Percentiles rank a stretch among this genome's conserved stretches.
These are phyloP conservation scores for Spodoptera exigua DNA, from an alignment of 2,888 invertebrate species.

Conservation along the genomic window DNA sequence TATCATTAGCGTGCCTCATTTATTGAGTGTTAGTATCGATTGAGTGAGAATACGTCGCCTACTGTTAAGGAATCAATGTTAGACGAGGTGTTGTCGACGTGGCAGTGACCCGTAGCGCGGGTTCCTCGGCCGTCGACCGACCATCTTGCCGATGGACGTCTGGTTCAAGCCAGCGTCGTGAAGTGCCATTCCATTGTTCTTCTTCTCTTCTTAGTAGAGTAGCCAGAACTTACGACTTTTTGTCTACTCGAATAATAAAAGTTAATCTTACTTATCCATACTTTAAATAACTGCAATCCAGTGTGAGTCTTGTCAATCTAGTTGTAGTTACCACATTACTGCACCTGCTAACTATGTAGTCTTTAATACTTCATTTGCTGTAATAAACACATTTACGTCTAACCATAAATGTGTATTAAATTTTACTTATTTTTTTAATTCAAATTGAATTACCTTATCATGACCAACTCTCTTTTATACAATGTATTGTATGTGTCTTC, in stretches of 20 bases:
- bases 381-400: slow-evolving; percentile 24
- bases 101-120: slow-evolving; percentile 2
- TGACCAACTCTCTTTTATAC: slow-evolving; percentile 7
- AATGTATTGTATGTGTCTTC: slow-evolving; percentile 7
- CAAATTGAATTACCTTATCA: slow-evolving; percentile 4
- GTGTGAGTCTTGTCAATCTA: slow-evolving; percentile 58
- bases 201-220: slow-evolving; percentile 76
- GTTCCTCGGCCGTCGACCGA: neutral
- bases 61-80: slow-evolving; percentile 14
- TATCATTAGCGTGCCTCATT: slow-evolving; percentile 15
- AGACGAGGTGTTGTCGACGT: neutral
- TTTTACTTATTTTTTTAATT: neutral
- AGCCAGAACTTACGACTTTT: slow-evolving; percentile 65
- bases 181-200: slow-evolving; percentile 61
- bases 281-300: slow-evolving; percentile 52
- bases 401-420: slow-evolving; percentile 12
- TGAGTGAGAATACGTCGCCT: slow-evolving; percentile 19
- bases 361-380: slow-evolving; percentile 28
- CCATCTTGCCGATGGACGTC: neutral
- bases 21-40: slow-evolving; percentile 26
- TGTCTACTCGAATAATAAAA: slow-evolving; percentile 35
- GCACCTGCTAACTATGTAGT: slow-evolving; percentile 40
- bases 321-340: slow-evolving; percentile 56
- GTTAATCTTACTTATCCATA: slow-evolving; percentile 34
- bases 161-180: slow-evolving; percentile 12